Base-by-base conservation (phyloP, 2,113 vertebrate species). In the Psittacus erithacus region DNA sequence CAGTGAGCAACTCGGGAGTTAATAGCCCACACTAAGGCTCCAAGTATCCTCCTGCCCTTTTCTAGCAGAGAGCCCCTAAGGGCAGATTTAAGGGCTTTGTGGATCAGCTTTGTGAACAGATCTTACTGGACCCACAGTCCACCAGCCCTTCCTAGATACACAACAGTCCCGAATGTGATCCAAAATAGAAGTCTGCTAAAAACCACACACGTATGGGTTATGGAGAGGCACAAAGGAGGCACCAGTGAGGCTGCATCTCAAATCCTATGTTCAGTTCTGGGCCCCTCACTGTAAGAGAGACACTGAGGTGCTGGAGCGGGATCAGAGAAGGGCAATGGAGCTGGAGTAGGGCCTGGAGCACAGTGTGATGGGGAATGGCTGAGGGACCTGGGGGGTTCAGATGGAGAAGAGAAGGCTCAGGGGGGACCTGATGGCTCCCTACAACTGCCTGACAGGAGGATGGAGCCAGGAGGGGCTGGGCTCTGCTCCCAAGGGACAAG, bases 1-100 rank as follows among this genome's bases (percentile, higher is more conserved):
- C 24, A 5, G 2, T 2, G 31, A 92, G 39, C 22, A 4, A 10
- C 0, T 0, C n/a, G 0, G 18, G 27, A 73, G 63, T 27, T 74
- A 3, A 81, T 6, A 50, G n/a, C 69, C 78, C 57, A n/a, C 12
- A 0, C 15, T 39, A 57, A 57, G 5, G 1, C 63, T 93, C 73
- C 63, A 62, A 65, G 53, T 60, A 83, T 47, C 24, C 29, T 81
- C 3, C 0, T 88, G 89, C 63, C 83, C 73, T 92, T 96, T 92
- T 62, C 76, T 64, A 74, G 3, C 0, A 0, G 49, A 92, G 59
- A 93, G 49, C 27, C 68, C 89, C 31, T 1, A 0, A 86, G 91
- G 96, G 76, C 68, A 77, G 86, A 53, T 46, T 94, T 92, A 87
- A 63, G 20, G 49, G 35, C 10, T 3, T 33, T 29, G 38, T 39